Conservation (phyloP, 2,888 invertebrate genomes). For the Coenonympha arcania region DNA sequence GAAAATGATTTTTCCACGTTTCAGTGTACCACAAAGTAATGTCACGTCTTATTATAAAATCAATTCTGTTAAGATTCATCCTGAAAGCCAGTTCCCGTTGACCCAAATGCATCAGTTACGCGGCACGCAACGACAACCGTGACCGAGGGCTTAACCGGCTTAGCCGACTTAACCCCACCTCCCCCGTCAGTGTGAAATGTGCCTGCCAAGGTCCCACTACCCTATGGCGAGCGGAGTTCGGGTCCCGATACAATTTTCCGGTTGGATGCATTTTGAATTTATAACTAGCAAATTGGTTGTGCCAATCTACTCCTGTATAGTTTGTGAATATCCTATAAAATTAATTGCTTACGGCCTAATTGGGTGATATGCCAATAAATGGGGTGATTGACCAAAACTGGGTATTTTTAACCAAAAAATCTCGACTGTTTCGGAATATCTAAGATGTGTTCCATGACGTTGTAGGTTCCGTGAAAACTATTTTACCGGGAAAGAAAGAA, state of each 20-base stretch:
- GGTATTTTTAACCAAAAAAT: no score
- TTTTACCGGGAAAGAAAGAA: no score
- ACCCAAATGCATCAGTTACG: slow-evolving; percentile 18
- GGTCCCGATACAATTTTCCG: slow-evolving; percentile 70
- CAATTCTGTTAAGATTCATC: slow-evolving; percentile 1
- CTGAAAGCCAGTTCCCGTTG: slow-evolving; percentile 2
- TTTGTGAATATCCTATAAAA: slow-evolving; percentile 64
- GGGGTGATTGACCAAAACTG: neutral
- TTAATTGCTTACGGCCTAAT: slow-evolving; percentile 49
- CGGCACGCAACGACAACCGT: slow-evolving; percentile 15
- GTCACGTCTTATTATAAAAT: neutral
- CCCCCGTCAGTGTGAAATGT: slow-evolving; percentile 27
- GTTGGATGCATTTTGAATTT: slow-evolving; percentile 71
- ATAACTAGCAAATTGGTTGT: slow-evolving; percentile 71
- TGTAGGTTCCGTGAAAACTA: no score
- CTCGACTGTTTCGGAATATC: no score
- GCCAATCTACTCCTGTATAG: slow-evolving; percentile 67
- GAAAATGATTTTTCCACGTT: no score
- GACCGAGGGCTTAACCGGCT: slow-evolving; percentile 18
- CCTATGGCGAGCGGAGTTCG: slow-evolving; percentile 43
- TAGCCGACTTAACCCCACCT: slow-evolving; percentile 20
- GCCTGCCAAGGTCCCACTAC: slow-evolving; percentile 25
- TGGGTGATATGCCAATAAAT: slow-evolving; percentile 1
- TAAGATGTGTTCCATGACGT: no score
- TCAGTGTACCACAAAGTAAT: no score